Evolutionary conservation across 2,888 invertebrate genomes (phyloP).

Genomic region (Drosophila mettleri): DNA sequence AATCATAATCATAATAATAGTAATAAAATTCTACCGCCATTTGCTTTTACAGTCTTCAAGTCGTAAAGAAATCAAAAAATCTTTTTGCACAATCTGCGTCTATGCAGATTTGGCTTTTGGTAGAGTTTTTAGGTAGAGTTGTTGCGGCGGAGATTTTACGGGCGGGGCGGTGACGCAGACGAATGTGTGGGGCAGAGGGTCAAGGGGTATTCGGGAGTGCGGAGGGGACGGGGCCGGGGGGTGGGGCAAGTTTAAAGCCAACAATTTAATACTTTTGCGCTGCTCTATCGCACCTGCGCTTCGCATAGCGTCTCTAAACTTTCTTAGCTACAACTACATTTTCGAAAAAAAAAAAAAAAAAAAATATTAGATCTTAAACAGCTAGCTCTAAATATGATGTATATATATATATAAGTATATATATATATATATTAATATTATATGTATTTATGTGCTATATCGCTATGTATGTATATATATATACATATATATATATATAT

Average conservation of each 20-base stretch:
- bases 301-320: constrained; percentile 77
- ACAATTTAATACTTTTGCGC: constrained; percentile 72
- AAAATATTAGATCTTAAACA: constrained; percentile 26
- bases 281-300: constrained; percentile 32
- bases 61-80: constrained; percentile 66
- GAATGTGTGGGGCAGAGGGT: constrained; percentile 1
- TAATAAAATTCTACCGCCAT: constrained; percentile 64
- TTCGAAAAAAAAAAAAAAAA: constrained; percentile 56
- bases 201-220: not conserved
- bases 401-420: constrained; percentile 19
- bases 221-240: constrained; percentile 2
- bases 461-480: constrained; percentile 13
- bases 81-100: constrained; percentile 47
- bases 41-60: constrained; percentile 78
- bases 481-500: constrained; percentile 27
- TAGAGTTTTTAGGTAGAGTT: constrained; percentile 56
- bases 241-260: constrained; percentile 60
- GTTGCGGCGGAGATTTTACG: constrained; percentile 42
- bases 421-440: constrained; percentile 19
- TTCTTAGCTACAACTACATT: constrained; percentile 52
- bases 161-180: not conserved
- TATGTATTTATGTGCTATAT: constrained; percentile 29
- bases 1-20: constrained; percentile 28
- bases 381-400: constrained; percentile 31
- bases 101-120: constrained; percentile 57